Evolutionary conservation across 2,113 vertebrate species (phyloP), one percentile per base, ranked within the genome.

Genomic region (Geothlypis trichas): DNA sequence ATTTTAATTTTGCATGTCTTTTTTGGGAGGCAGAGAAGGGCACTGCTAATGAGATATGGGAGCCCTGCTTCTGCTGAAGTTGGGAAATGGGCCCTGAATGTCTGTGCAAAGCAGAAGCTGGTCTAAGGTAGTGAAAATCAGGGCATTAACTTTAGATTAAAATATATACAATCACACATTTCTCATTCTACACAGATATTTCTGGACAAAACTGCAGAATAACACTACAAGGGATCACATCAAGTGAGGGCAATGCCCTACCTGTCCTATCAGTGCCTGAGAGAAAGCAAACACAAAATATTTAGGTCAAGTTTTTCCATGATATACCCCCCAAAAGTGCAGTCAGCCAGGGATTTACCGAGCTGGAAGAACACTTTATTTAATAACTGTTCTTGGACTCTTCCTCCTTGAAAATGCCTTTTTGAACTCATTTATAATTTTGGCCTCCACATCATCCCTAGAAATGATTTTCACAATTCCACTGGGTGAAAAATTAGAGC

Each of bases 391-490:
- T 87, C 66, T 52, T 87, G 87, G 71, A 61, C 78, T 61, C 20
- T 54, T 76, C 71, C 62, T 91, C 92, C 87, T 96, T 90, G 84
- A 91, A 97, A 97, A 84, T 52, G 15, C 20, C 74, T 91, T 94
- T 91, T 87, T 83, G 75, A 94, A 90, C 84, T 79, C 20, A 0
- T 93, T 93, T 93, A 85, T 89, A 85, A 89, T 95, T 90, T 90
- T 85, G 62, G 85, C 41, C 58, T 94, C 31, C 49, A 49, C 66
- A 72, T 84, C 54, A 72, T 75, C 23, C 52, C 54, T 75, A 85
- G 66, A 41, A 87, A 76, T 27, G 62, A 90, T 78, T 95, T 95
- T 81, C 75, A 85, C 52, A 79, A 91, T 90, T 94, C 85, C 62
- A 83, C 85, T 42, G 74, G 71, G 82, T 87, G 66, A 93, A 83